Evolutionary conservation across 1,140 invertebrate species (phyloP).

Genomic region (Bacillus rossius): DNA sequence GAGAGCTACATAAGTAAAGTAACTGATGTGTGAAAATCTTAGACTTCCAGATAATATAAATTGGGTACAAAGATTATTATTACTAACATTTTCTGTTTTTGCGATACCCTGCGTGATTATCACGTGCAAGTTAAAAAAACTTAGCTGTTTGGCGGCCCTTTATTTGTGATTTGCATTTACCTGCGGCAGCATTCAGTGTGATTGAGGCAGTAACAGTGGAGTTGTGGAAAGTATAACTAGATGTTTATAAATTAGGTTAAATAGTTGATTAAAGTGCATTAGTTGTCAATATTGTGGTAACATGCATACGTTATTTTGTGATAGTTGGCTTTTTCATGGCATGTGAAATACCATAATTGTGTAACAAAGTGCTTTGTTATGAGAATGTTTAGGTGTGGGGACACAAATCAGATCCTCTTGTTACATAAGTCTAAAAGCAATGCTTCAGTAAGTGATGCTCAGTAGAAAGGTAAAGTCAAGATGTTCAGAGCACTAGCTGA

Average conservation of each 20-base stretch:
- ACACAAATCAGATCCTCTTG: neutral
- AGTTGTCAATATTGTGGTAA: conserved; percentile 1
- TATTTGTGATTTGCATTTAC: too few relatives aligned
- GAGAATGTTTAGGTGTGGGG: conserved; percentile 18
- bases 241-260: neutral
- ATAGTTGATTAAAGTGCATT: conserved; percentile 5
- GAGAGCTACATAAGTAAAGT: too few relatives aligned
- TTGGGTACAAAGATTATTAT: too few relatives aligned
- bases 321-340: conserved; percentile 12
- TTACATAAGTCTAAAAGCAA: neutral
- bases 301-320: conserved; percentile 9
- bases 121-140: too few relatives aligned
- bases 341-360: conserved; percentile 12
- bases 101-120: too few relatives aligned
- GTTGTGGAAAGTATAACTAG: too few relatives aligned
- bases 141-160: too few relatives aligned
- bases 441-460: conserved; percentile 2
- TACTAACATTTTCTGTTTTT: too few relatives aligned
- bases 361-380: conserved; percentile 13
- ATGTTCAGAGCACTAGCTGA: conserved; percentile 2
- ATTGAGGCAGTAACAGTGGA: too few relatives aligned
- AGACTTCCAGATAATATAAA: too few relatives aligned
- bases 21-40: too few relatives aligned
- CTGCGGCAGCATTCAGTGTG: too few relatives aligned
- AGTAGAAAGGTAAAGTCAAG: conserved; percentile 7